phyloP scores from a whole-genome alignment of 2,113 vertebrate genomes.

The Dasyurus viverrinus region DNA sequence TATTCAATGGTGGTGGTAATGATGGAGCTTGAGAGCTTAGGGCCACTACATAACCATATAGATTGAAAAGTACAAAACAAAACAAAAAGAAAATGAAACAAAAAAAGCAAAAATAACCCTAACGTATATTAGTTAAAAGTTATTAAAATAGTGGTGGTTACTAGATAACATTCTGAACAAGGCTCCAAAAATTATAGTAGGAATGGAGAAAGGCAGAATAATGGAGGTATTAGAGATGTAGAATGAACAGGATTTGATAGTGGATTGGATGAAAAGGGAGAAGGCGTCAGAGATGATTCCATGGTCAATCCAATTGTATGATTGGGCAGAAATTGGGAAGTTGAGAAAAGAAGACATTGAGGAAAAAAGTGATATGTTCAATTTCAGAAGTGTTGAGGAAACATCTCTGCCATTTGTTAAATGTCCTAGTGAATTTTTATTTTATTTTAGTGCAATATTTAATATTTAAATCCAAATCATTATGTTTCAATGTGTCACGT shows the following conservation, averaged over 20 bases:
- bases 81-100: too few relatives aligned
- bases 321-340: neutral
- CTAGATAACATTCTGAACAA: neutral
- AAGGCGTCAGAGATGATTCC: neutral
- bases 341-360: neutral
- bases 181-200: neutral
- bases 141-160: neutral
- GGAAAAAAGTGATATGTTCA: neutral
- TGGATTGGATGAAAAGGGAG: neutral
- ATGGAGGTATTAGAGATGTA: neutral
- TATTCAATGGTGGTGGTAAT: neutral
- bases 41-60: too few relatives aligned
- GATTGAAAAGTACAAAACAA: neutral
- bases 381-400: neutral
- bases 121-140: neutral
- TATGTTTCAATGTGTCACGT: slow-evolving; percentile 62
- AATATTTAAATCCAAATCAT: slow-evolving; percentile 68
- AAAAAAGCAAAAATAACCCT: too few relatives aligned
- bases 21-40: too few relatives aligned
- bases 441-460: slow-evolving; percentile 46
- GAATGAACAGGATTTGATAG: neutral
- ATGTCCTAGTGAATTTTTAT: slow-evolving; percentile 55
- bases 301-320: neutral
- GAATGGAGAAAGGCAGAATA: neutral
- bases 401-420: slow-evolving; percentile 48